Evolutionary conservation across 1,140 invertebrate genomes (phyloP).

Genomic region (Neuroterus valhalla): DNA sequence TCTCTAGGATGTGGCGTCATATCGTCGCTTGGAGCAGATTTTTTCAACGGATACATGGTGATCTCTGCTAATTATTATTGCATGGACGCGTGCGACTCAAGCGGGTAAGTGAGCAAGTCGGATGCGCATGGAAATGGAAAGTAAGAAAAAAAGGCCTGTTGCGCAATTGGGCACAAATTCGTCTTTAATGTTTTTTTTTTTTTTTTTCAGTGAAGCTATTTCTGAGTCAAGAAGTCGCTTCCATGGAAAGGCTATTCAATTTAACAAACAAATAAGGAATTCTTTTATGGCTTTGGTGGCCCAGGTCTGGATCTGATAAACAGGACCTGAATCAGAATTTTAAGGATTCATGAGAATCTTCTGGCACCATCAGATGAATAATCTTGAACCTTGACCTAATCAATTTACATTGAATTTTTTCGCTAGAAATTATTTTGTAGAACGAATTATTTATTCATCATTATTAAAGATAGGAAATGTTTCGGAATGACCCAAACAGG

Average conservation of each 20-base stretch:
- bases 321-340: background rate
- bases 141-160: background rate
- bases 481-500: background rate
- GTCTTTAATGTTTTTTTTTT: background rate
- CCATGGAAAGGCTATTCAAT: conserved; percentile 1
- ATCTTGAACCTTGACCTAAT: background rate
- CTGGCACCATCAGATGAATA: conserved; percentile 11
- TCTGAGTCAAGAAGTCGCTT: background rate
- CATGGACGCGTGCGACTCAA: background rate
- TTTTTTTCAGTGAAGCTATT: background rate
- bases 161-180: background rate
- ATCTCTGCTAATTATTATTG: conserved; percentile 1
- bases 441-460: too few species aligned
- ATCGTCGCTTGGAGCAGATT: background rate
- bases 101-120: background rate
- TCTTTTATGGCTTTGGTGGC: background rate
- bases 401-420: too few species aligned
- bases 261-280: background rate
- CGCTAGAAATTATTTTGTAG: too few species aligned
- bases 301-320: conserved; percentile 2
- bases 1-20: conserved; percentile 1
- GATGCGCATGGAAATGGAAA: background rate
- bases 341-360: conserved; percentile 4
- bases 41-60: conserved; percentile 3
- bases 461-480: too few species aligned